Percentiles rank a stretch among this genome's conserved stretches.
Conservation (phyloP, 2,797 vertebrate species). For the Echiichthys vipera region DNA sequence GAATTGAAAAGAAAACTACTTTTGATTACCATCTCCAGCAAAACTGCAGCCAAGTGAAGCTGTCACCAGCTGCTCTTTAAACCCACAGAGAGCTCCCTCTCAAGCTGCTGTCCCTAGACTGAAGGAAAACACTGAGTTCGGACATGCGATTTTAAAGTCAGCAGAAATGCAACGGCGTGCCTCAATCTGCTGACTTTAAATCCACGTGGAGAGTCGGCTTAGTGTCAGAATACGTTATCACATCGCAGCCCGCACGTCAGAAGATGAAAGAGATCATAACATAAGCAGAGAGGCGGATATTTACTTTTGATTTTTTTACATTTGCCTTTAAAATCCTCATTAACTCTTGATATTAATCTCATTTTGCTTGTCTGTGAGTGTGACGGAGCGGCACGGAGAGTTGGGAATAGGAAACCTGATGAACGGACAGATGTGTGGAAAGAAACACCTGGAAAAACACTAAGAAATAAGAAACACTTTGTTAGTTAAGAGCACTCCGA, state of each 20-base stretch:
- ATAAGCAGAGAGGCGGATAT: neutral
- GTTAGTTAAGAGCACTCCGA: neutral
- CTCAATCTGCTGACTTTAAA: conserved; percentile 33
- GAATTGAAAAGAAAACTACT: neutral
- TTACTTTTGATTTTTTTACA: neutral
- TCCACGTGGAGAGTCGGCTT: conserved; percentile 26
- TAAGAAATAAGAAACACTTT: neutral
- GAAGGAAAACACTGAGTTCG: conserved; percentile 38
- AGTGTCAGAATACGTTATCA: conserved; percentile 42
- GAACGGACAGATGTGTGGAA: neutral
- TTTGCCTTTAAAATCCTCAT: neutral
- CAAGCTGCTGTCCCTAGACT: conserved; percentile 17
- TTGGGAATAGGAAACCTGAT: neutral
- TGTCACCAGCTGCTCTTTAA: conserved; percentile 40
- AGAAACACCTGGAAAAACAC: conserved; percentile 7
- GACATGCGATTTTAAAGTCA: conserved; percentile 34
- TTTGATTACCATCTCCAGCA: conserved; percentile 43
- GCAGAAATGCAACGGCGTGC: conserved; percentile 20
- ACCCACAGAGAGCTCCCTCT: conserved; percentile 31
- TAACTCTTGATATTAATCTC: neutral
- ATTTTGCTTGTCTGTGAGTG: neutral
- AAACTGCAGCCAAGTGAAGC: conserved; percentile 36
- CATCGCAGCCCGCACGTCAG: neutral
- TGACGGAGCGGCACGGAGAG: neutral
- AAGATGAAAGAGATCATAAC: conserved; percentile 17